A percentile compares a stretch with the other conserved stretches of the same genome.
These are phyloP conservation scores for Calephelis perditalis DNA, from an alignment of 2,888 invertebrate genomes.

Conservation along the genomic window DNA sequence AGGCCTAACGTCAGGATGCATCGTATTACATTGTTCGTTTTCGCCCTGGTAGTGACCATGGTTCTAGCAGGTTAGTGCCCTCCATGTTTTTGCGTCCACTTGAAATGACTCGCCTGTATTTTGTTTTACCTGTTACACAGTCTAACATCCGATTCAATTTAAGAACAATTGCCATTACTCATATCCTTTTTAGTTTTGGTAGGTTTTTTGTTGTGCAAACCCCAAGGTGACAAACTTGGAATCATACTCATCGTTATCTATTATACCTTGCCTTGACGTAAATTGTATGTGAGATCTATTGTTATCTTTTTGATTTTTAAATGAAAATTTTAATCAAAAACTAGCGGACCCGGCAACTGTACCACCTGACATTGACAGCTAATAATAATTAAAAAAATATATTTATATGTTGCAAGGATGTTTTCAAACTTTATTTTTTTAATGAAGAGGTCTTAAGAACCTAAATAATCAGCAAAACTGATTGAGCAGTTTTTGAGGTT, in stretches of 20 bases:
- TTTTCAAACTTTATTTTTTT: too few relatives aligned
- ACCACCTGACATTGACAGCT: too few relatives aligned
- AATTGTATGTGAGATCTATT: too few relatives aligned
- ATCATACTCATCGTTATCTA: not conserved
- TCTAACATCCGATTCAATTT: slow-evolving; percentile 42
- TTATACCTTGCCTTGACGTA: too few relatives aligned
- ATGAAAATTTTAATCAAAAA: too few relatives aligned
- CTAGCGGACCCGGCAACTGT: too few relatives aligned
- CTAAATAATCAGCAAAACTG: too few relatives aligned
- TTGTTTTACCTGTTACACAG: slow-evolving; percentile 40
- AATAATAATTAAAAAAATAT: too few relatives aligned
- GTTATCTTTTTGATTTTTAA: too few relatives aligned
- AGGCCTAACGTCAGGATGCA: slow-evolving; percentile 56
- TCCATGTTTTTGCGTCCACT: slow-evolving; percentile 49
- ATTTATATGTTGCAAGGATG: too few relatives aligned
- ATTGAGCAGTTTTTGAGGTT: too few relatives aligned
- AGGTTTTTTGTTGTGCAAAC: not conserved
- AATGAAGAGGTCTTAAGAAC: too few relatives aligned
- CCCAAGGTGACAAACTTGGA: slow-evolving; percentile 3
- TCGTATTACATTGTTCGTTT: slow-evolving; percentile 49
- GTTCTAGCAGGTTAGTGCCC: slow-evolving; percentile 73
- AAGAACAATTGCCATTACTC: slow-evolving; percentile 21
- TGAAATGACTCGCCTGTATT: slow-evolving; percentile 35
- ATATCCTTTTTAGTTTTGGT: slow-evolving; percentile 6
- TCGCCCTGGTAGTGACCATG: slow-evolving; percentile 55